Conservation (phyloP, 2,888 invertebrate species). For the Noctua pronuba region DNA sequence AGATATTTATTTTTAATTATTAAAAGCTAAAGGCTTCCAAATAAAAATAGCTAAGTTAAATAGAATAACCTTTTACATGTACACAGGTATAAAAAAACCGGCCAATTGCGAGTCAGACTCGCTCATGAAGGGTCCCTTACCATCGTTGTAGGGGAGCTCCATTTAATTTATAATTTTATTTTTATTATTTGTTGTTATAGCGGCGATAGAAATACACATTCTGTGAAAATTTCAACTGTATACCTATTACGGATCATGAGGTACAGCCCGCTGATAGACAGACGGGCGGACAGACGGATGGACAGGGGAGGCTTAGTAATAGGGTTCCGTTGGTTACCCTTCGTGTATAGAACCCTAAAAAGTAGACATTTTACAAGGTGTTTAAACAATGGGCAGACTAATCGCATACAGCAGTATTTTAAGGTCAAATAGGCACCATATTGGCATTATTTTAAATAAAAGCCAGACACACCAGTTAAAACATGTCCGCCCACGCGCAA, state of each 20-base stretch:
- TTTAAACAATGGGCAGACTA: background rate
- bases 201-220: no score
- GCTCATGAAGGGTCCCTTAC: no score
- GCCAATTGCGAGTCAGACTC: no score
- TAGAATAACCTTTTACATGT: background rate
- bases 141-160: no score
- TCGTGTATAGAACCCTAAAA: background rate
- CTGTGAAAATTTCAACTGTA: no score
- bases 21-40: background rate
- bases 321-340: no score
- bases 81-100: background rate
- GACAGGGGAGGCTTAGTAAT: no score
- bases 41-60: background rate
- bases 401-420: background rate
- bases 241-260: no score
- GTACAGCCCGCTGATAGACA: no score
- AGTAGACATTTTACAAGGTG: background rate
- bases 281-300: no score
- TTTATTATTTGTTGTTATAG: no score
- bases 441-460: constrained; percentile 43
- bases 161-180: no score
- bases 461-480: constrained; percentile 41
- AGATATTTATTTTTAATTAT: constrained; percentile 5
- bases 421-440: constrained; percentile 26
- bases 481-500: constrained; percentile 63